Base-by-base conservation (phyloP, 2,113 vertebrate species). In the Chascanopsetta lugubris region DNA sequence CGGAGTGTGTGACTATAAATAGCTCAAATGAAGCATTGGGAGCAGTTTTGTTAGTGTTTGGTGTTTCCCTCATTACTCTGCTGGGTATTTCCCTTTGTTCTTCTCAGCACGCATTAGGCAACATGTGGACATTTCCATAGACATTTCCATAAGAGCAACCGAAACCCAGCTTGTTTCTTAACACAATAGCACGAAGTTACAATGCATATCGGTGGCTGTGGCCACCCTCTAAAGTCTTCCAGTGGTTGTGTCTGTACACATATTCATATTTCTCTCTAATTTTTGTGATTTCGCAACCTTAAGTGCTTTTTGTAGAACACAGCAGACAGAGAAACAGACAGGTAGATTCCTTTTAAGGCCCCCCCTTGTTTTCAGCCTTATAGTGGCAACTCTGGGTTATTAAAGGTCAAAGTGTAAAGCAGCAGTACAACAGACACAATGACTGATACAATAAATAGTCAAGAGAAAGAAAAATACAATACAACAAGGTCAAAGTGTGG, bases 71-170 rank as follows among this genome's bases (percentile, higher is more conserved):
- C 48, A 5, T 55, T 69, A 50, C 83, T 60, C 58, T 54, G 45
- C 25, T 13, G 8, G 32, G 60, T 21, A 51, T 72, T 65, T 75
- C 56, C 50, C 58, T 86, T 87, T 86, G 79, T 84, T 86, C 73
- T 76, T 27, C 34, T n/a, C 27, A 75, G 65, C 63, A 42, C 75
- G 51, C 84, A 77, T 84, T 61, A 75, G 63, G 63, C 64, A 43
- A n/a, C 69, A 75, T 66, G 77, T 26, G 30, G 60, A 77, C 32
- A 91, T 91, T 91, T 90, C 77, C 87, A 89, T 91, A 90, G 50
- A 90, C 75, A 91, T 90, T 91, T 90, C 85, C 90, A 91, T 89
- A 90, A 86, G 74, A 85, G 85, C 89, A 89, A 89, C 88, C 68
- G 87, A 88, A 89, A 85, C 57, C 69, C 63, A 45, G 75, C 62